A percentile compares a stretch with the other conserved stretches of the same genome.
These are phyloP conservation scores for Spodoptera litura DNA, from an alignment of 1,140 invertebrate genomes.

Conservation along the genomic window DNA sequence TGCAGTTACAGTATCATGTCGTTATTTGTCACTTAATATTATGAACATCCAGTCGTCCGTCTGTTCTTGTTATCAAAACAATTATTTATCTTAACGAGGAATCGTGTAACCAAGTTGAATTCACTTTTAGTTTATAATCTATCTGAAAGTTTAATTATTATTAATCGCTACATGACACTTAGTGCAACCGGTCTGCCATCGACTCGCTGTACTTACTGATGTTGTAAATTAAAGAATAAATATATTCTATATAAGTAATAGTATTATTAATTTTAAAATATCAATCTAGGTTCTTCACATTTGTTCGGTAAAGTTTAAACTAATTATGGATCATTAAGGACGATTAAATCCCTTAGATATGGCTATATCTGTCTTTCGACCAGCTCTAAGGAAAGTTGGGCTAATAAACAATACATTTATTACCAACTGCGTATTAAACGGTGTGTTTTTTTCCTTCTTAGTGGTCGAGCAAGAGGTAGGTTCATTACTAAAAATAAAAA, in stretches of 20 bases:
- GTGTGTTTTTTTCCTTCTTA: conserved; percentile 28
- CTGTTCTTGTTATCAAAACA: conserved; percentile 5
- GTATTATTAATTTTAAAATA: neutral
- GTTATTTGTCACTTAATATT: conserved; percentile 5
- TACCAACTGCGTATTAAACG: conserved; percentile 35
- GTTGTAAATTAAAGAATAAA: neutral
- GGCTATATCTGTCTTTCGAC: conserved; percentile 40
- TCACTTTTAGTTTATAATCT: conserved; percentile 27
- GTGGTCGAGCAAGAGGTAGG: conserved; percentile 41
- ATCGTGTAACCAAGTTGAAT: conserved; percentile 35
- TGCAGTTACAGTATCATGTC: neutral
- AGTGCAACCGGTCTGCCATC: neutral
- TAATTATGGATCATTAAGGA: conserved; percentile 31
- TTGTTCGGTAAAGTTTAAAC: conserved; percentile 17
- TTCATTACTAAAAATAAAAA: conserved; percentile 67
- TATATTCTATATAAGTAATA: neutral
- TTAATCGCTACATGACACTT: conserved; percentile 4
- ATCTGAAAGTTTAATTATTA: conserved; percentile 24
- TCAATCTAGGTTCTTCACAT: neutral
- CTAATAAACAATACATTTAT: conserved; percentile 53
- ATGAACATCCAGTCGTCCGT: conserved; percentile 15
- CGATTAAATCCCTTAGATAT: conserved; percentile 28
- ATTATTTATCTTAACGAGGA: conserved; percentile 41
- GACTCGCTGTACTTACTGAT: neutral
- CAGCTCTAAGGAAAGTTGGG: conserved; percentile 48